Evolutionary conservation across 2,113 vertebrate genomes (phyloP).

Genomic region (Lota lota): DNA sequence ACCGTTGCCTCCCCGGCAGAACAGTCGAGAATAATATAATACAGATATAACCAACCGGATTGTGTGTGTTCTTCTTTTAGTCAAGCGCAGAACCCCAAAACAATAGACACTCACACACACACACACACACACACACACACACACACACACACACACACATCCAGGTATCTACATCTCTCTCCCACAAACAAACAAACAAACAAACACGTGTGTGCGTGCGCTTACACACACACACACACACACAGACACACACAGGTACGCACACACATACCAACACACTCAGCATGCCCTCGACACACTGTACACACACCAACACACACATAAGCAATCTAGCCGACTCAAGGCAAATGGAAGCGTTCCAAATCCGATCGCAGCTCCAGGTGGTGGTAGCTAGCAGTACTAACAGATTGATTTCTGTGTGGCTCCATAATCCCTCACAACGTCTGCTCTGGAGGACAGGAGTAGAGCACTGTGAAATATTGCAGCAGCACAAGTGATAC

Average conservation of each 20-base stretch:
- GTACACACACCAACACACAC: not conserved
- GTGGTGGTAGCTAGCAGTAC: conserved; percentile 36
- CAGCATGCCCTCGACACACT: not conserved
- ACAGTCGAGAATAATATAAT: too few species aligned
- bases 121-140: too few species aligned
- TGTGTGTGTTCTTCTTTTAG: too few species aligned
- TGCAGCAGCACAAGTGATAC: conserved; percentile 33
- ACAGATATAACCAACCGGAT: too few species aligned
- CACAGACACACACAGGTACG: not conserved
- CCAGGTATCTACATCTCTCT: too few species aligned
- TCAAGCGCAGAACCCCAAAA: too few species aligned
- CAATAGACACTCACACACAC: too few species aligned
- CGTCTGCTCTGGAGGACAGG: conserved; percentile 17
- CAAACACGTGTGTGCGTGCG: too few species aligned
- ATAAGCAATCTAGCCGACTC: conserved; percentile 27
- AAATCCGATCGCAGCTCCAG: conserved; percentile 33
- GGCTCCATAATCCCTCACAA: conserved; percentile 38
- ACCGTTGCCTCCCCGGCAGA: too few species aligned
- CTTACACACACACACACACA: too few species aligned
- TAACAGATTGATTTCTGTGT: conserved; percentile 55
- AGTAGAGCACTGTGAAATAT: conserved; percentile 43
- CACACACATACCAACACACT: conserved; percentile 1
- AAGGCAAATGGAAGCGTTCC: conserved; percentile 36
- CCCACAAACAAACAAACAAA: too few species aligned
- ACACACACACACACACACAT: too few species aligned